Evolutionary conservation across 2,113 vertebrate genomes (phyloP).

Genomic region (Brachionichthys hirsutus): DNA sequence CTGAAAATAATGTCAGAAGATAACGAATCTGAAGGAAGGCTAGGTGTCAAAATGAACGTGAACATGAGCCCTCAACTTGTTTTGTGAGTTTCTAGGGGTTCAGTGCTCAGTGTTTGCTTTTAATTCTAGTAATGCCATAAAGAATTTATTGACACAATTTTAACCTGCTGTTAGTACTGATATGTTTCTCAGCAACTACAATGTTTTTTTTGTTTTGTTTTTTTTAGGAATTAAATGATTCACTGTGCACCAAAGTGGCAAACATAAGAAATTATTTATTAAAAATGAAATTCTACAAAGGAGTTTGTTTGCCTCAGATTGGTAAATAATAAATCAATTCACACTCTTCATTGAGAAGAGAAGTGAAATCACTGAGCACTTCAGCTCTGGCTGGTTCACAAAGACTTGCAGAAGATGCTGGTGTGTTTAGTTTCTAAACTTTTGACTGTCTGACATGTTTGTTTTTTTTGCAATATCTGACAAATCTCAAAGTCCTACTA

Average conservation of each 20-base stretch:
- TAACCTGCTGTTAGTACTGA: neutral
- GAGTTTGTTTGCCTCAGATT: too few relatives aligned
- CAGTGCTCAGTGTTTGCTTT: constrained; percentile 56
- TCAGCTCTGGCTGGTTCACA: constrained; percentile 29
- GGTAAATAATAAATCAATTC: too few relatives aligned
- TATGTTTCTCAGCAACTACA: neutral
- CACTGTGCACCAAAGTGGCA: neutral
- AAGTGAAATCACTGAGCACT: constrained; percentile 45
- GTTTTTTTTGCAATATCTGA: constrained; percentile 30
- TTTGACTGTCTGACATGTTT: constrained; percentile 37
- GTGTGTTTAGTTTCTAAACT: constrained; percentile 50
- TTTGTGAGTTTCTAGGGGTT: constrained; percentile 25
- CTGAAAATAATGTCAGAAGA: constrained; percentile 34
- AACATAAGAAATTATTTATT: neutral
- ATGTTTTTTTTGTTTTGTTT: too few relatives aligned
- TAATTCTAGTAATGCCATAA: constrained; percentile 12
- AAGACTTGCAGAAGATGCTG: constrained; percentile 29
- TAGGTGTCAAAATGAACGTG: constrained; percentile 17
- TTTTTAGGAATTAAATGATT: neutral
- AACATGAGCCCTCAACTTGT: constrained; percentile 22
- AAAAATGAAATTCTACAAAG: too few relatives aligned
- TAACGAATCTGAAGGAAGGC: constrained; percentile 39
- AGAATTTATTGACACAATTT: neutral
- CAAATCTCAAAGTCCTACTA: constrained; percentile 25
- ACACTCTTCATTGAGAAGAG: constrained; percentile 10